Conservation (phyloP, 2,888 invertebrate genomes). For the Parascotia fuliginaria region DNA sequence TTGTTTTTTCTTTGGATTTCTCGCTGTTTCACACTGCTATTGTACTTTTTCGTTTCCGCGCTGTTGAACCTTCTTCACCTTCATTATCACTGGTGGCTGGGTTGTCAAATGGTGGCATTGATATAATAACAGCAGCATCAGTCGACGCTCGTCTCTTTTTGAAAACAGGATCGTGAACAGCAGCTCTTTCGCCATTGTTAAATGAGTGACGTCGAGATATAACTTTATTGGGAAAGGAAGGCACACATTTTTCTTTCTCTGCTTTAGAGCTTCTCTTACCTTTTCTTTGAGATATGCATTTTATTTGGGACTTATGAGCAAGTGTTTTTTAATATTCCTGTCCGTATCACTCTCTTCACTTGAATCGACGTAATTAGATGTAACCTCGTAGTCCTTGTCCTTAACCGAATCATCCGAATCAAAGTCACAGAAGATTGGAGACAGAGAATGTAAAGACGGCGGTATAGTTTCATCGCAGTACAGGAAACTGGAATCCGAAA, state of each 20-base stretch:
- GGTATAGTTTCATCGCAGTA: too few relatives aligned
- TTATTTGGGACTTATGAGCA: too few relatives aligned
- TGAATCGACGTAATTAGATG: too few relatives aligned
- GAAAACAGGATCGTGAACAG: slow-evolving; percentile 6
- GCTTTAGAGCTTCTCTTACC: slow-evolving; percentile 6
- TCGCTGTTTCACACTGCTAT: too few relatives aligned
- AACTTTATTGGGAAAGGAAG: slow-evolving; percentile 7
- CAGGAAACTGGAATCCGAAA: not conserved
- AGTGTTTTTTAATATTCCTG: too few relatives aligned
- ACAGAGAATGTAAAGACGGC: not conserved
- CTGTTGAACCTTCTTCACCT: slow-evolving; percentile 6
- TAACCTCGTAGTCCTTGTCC: too few relatives aligned
- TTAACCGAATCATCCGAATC: too few relatives aligned
- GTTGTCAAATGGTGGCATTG: too few relatives aligned
- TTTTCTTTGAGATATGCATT: too few relatives aligned
- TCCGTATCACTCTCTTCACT: too few relatives aligned
- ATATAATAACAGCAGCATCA: not conserved
- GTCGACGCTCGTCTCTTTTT: slow-evolving; percentile 7
- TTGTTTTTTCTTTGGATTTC: too few relatives aligned
- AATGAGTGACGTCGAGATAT: slow-evolving; percentile 7
- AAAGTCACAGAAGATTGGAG: not conserved
- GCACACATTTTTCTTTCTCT: slow-evolving; percentile 7
- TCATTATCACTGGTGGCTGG: slow-evolving; percentile 2
- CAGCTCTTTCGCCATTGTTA: slow-evolving; percentile 7
- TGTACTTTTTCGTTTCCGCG: too few relatives aligned